These are phyloP conservation scores for Calycopis cecrops DNA, from an alignment of 1,140 invertebrate genomes.

Conservation along the genomic window DNA sequence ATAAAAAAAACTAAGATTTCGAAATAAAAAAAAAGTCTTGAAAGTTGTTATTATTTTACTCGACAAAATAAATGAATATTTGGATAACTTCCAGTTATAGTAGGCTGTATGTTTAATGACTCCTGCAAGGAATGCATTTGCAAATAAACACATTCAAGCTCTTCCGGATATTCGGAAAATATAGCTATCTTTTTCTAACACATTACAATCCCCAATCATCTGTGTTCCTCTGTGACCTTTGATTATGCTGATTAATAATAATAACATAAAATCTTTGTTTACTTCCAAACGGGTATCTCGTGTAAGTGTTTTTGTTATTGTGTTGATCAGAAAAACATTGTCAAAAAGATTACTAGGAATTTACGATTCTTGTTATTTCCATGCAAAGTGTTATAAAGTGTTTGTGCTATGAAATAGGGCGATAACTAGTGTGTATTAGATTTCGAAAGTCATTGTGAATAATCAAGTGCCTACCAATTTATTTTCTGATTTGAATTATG, in stretches of 20 bases:
- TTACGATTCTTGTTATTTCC: slow-evolving; percentile 20
- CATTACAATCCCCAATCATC: slow-evolving; percentile 26
- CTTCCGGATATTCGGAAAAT: slow-evolving; percentile 36
- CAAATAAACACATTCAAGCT: no score
- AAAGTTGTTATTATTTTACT: no score
- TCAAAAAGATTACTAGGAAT: slow-evolving; percentile 16
- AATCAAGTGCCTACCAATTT: slow-evolving; percentile 52
- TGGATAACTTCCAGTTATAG: no score
- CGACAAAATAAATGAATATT: no score
- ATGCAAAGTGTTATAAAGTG: neutral
- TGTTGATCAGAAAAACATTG: slow-evolving; percentile 39
- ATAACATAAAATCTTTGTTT: slow-evolving; percentile 71
- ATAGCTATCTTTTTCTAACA: slow-evolving; percentile 37
- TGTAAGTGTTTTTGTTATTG: slow-evolving; percentile 72
- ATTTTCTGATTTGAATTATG: slow-evolving; percentile 56
- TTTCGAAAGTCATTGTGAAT: slow-evolving; percentile 68
- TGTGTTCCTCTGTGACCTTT: slow-evolving; percentile 64
- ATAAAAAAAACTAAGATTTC: no score
- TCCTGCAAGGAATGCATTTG: no score
- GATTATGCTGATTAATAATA: slow-evolving; percentile 69
- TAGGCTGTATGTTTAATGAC: no score
- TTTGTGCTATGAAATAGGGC: neutral
- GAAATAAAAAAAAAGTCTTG: no score
- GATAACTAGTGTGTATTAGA: slow-evolving; percentile 24
- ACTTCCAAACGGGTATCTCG: slow-evolving; percentile 61